Evolutionary conservation across 2,797 vertebrate species (phyloP).

Genomic region (Aphelocoma californica): DNA sequence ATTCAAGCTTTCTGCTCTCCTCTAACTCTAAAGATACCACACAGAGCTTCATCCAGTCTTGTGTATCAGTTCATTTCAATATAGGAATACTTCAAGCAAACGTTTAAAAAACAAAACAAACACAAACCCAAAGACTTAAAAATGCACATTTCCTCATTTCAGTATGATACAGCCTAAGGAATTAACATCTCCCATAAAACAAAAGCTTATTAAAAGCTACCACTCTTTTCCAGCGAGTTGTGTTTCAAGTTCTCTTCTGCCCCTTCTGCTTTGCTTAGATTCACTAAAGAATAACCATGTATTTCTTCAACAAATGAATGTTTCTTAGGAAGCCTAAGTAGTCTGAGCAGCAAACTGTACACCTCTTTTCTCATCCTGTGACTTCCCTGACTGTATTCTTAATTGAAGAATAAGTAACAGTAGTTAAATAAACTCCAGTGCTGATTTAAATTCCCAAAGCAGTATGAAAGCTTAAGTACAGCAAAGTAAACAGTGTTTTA

Average conservation of each 20-base stretch:
- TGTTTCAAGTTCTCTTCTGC: not conserved
- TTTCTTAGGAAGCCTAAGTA: not conserved
- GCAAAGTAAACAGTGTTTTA: not conserved
- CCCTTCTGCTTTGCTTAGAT: not conserved
- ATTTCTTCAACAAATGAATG: not conserved
- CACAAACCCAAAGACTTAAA: not conserved
- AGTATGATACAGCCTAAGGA: not conserved
- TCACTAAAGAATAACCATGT: not conserved
- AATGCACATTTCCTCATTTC: not conserved
- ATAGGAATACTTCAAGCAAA: not conserved
- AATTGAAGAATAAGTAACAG: not conserved
- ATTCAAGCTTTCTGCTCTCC: not conserved
- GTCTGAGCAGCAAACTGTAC: not conserved
- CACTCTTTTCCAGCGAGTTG: not conserved
- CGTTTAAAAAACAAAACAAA: not conserved
- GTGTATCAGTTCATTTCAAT: not conserved
- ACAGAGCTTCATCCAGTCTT: not conserved
- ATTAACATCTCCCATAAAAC: not conserved
- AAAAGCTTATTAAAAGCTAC: not conserved
- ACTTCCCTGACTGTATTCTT: not conserved
- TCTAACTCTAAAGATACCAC: not conserved
- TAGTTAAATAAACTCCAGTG: not conserved
- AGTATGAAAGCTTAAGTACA: not conserved
- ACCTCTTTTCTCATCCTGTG: not conserved
- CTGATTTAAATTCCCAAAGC: not conserved